Evolutionary conservation across 2,797 vertebrate species (phyloP), one percentile per base, ranked within the genome.

Genomic region (Phoeniculus purpureus): DNA sequence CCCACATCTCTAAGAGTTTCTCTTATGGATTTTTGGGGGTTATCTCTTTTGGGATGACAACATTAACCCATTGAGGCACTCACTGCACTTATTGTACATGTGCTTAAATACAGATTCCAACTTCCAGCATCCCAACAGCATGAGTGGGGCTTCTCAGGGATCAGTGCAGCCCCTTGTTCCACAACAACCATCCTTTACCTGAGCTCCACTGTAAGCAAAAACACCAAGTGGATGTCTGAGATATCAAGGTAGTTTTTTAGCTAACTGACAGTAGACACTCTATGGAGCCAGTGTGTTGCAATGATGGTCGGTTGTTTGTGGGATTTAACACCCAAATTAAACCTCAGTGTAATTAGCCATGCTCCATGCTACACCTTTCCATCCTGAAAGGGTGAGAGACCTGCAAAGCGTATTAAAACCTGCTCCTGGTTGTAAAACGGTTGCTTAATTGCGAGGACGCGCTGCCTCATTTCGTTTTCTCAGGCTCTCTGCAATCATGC

Each of bases 401-500:
- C 94, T 97, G 76, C 37, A 50, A 27, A 83, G 83, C 51, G 73
- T 7, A 66, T 0, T 65, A 68, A 94, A 94, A 75, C 25, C 40
- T 58, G 90, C 14, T 84, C 89, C 62, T 56, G 65, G 83, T 90
- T 93, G 60, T 70, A 94, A 90, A 89, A 70, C 27, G 3, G 92
- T 94, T 75, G 78, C 94, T 74, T 81, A 75, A 93, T 82, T 92
- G 85, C 20, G 58, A 85, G 93, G 91, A 61, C 50, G 51, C 71
- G 14, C 43, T 16, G 14, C 13, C 43, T 43, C 91, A 48, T 89
- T 91, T 86, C 67, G 50, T 81, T 90, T 92, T 92, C 92, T 64
- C 88, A 94, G 95, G 95, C 90, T 59, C 92, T 91, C 93, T 64
- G 58, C 31, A 52, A 76, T 85, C 88, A 93, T 77, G 72, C 94